Conservation (phyloP, 2,113 vertebrate genomes). For the Chitala chitala region DNA sequence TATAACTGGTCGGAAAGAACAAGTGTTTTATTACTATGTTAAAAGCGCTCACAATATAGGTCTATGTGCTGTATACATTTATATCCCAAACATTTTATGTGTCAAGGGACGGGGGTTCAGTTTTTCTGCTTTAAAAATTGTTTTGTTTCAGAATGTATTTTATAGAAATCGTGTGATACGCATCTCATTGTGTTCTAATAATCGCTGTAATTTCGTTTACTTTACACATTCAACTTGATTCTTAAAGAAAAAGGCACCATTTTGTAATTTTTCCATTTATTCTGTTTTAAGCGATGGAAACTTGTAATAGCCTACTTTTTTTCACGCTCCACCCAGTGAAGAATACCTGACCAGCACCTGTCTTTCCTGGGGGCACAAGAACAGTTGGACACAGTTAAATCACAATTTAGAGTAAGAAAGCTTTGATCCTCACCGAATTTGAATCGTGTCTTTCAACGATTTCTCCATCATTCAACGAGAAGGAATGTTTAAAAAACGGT, state of each 20-base stretch:
- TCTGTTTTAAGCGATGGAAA: background rate
- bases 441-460: no score
- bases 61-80: no score
- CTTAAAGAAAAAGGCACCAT: background rate
- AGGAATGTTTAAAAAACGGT: no score
- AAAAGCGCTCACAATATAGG: background rate
- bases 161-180: no score
- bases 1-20: conserved; percentile 59
- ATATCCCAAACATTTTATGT: background rate
- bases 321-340: conserved; percentile 22
- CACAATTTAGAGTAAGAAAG: background rate
- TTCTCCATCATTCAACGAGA: no score
- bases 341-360: conserved; percentile 29
- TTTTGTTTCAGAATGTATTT: no score
- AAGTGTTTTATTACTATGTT: conserved; percentile 60
- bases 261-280: background rate
- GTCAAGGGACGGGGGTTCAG: background rate
- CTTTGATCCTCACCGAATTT: conserved; percentile 9
- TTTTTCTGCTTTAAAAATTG: no score
- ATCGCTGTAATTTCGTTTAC: background rate
- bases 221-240: background rate
- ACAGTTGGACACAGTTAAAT: conserved; percentile 21
- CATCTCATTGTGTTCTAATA: no score
- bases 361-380: conserved; percentile 23
- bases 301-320: background rate